Evolutionary conservation across 2,797 vertebrate genomes (phyloP).

Genomic region (Acipenser transmontanus): DNA sequence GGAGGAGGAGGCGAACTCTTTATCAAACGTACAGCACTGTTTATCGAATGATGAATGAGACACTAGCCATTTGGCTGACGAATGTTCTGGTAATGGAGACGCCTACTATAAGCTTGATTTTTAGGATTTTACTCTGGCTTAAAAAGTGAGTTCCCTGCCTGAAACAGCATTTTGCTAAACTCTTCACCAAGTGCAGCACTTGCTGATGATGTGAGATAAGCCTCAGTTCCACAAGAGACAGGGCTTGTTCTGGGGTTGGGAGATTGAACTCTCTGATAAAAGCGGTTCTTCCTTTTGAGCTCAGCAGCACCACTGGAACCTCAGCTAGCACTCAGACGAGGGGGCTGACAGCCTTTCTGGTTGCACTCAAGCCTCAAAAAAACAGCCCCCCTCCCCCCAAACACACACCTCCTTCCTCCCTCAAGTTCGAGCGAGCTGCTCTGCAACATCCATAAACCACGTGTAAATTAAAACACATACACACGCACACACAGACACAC

Average conservation of each 20-base stretch:
- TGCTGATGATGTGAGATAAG: constrained; percentile 57
- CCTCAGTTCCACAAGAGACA: constrained; percentile 47
- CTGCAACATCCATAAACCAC: constrained; percentile 50
- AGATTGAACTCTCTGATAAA: constrained; percentile 74
- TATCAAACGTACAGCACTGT: too few relatives aligned
- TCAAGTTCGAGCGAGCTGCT: constrained; percentile 14
- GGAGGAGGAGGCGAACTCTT: too few relatives aligned
- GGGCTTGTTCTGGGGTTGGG: constrained; percentile 49
- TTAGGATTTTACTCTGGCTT: too few relatives aligned
- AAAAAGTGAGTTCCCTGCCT: too few relatives aligned
- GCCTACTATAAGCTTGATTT: too few relatives aligned
- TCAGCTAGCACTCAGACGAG: constrained; percentile 26
- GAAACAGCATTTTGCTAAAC: too few relatives aligned
- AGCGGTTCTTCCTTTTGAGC: constrained; percentile 69
- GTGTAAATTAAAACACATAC: constrained; percentile 30
- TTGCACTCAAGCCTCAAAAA: constrained; percentile 34
- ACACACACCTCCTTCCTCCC: constrained; percentile 13
- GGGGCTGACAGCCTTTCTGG: constrained; percentile 39
- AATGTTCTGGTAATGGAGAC: too few relatives aligned
- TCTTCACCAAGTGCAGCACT: too few relatives aligned
- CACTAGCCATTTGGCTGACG: too few relatives aligned
- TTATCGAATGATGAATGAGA: too few relatives aligned
- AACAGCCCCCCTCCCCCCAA: constrained; percentile 8
- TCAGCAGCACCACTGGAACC: constrained; percentile 51
- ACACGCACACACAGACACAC: not conserved